Base-by-base conservation (phyloP, 2,113 vertebrate genomes). In the Muntiacus muntjak region DNA sequence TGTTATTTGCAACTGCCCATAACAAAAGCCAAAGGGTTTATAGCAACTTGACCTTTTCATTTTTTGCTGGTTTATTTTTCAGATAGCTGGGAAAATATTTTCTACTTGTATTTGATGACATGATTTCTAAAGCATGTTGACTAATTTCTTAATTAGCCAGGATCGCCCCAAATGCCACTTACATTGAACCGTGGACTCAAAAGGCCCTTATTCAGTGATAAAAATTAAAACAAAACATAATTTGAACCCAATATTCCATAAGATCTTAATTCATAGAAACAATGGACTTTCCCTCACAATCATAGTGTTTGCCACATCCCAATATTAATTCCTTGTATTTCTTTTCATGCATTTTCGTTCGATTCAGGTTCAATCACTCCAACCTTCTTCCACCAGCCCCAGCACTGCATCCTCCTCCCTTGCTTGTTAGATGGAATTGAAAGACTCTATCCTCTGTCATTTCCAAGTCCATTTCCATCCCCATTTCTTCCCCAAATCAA, bases 1-100 rank as follows among this genome's bases (percentile, higher is more conserved):
- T 98, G 98, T 98, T 98, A 99, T 98, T 99, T 98, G 98, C 98
- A 99, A 99, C 98, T 98, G 98, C 98, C 97, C 81, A 88, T 71
- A 93, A 97, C 78, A 93, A 93, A 97, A 91, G 79, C 89, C 98
- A 97, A 98, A 98, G 98, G 97, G 98, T 93, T 97, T 92, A 98
- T 91, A 98, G 98, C 97, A 95, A 93, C 95, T 87, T 93, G 97
- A 97, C 96, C 96, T 94, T 90, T 95, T 84, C 95, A 86, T 93
- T 98, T 97, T 94, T 92, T 50, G 17, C 71, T 33, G 2, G 76
- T 96, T 97, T 97, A 96, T 96, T 96, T 95, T 94, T 97, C 97
- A 96, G 86, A 97, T 91, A 95, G 82, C 92, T 94, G 93, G 91
- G 74, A 83, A 97, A 97, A 97, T 87, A 96, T 85, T 97, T 97